Evolutionary conservation across 2,797 vertebrate genomes (phyloP).

Genomic region (Darevskia mixta): DNA sequence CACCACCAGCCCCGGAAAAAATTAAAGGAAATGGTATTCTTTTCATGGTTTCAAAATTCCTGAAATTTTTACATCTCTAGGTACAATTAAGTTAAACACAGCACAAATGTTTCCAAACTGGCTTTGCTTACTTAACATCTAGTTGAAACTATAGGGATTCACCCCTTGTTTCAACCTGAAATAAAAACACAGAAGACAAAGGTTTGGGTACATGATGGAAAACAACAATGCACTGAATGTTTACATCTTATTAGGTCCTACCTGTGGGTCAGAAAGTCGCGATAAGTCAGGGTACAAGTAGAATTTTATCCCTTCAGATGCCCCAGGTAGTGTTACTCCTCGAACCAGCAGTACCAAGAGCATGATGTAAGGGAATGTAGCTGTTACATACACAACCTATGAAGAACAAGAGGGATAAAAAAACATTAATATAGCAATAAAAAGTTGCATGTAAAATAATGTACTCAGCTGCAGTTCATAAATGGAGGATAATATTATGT

Average conservation of each 20-base stretch:
- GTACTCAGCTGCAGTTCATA: not conserved
- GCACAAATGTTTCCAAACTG: not conserved
- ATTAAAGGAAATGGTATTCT: not conserved
- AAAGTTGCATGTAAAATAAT: not conserved
- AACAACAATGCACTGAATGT: not conserved
- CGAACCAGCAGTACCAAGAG: slow-evolving; percentile 91
- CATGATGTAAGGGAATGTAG: slow-evolving; percentile 87
- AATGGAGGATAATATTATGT: not conserved
- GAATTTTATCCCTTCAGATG: slow-evolving; percentile 94
- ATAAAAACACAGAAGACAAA: not conserved
- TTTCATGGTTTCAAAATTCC: not conserved
- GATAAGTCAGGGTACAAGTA: slow-evolving; percentile 98
- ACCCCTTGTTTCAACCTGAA: not conserved
- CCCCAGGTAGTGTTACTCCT: slow-evolving; percentile 94
- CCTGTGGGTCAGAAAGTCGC: slow-evolving; percentile 94
- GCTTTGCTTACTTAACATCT: not conserved
- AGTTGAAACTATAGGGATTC: not conserved
- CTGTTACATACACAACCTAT: slow-evolving; percentile 96
- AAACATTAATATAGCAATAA: not conserved
- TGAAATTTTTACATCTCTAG: not conserved
- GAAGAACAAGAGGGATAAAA: not conserved
- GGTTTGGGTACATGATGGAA: too few species aligned
- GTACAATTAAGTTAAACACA: not conserved
- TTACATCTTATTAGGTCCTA: slow-evolving; percentile 70
- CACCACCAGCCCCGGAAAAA: not conserved